Evolutionary conservation across 2,113 vertebrate species (phyloP).

Genomic region (Cyphomyrus plagiostoma): DNA sequence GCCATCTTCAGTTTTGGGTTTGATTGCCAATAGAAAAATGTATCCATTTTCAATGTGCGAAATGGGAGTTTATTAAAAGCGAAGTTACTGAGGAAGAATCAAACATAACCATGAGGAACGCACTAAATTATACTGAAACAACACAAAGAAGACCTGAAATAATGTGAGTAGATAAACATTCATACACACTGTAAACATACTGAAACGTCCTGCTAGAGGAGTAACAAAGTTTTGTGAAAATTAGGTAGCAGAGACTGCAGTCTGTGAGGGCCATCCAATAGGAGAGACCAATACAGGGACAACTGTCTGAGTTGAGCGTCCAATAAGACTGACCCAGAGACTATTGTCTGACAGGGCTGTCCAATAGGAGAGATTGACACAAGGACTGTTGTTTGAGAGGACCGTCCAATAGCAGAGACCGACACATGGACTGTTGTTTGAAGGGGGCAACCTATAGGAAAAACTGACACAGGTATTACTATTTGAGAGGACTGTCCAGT

Average conservation of each 20-base stretch:
- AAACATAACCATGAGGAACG: background rate
- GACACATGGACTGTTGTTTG: background rate
- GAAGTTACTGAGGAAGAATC: background rate
- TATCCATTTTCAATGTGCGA: background rate
- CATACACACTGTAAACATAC: background rate
- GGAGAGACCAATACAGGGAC: background rate
- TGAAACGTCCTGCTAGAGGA: background rate
- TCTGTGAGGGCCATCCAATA: background rate
- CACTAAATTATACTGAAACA: background rate
- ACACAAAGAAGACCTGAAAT: background rate
- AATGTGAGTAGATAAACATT: background rate
- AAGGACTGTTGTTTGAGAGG: background rate
- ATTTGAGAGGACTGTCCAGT: no score
- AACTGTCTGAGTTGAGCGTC: background rate
- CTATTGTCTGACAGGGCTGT: background rate
- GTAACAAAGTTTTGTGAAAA: background rate
- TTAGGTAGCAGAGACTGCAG: background rate
- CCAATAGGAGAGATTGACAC: background rate
- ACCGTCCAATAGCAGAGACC: background rate
- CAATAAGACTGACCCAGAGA: background rate
- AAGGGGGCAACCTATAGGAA: background rate
- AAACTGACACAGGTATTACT: no score
- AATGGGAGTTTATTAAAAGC: background rate
- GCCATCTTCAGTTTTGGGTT: background rate
- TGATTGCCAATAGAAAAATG: background rate